Evolutionary conservation across 2,797 vertebrate genomes (phyloP), one percentile per base, ranked within the genome.

Genomic region (Gastrophryne carolinensis): DNA sequence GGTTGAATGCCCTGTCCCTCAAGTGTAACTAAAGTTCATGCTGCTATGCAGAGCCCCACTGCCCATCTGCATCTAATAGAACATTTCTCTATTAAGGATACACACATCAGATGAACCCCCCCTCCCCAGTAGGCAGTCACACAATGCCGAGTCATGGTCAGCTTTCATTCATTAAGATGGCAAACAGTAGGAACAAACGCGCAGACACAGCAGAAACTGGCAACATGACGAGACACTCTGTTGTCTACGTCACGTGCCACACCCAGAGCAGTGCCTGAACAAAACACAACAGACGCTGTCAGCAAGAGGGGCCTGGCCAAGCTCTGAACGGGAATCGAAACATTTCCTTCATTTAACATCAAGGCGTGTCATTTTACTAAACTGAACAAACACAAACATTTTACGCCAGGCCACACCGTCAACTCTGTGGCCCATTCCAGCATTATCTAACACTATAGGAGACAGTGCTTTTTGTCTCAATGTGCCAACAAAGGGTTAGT

Each of bases 161-260:
- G 39, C 39, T 1, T n/a, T n/a, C 3, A 44, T 7, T 44, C 3
- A 17, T 7, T 17, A 35, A n/a, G 5, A 7, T 15, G 39, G 15
- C 15, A 44, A 44, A 7, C 8, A 1, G 39, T 6, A n/a, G n/a
- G 5, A 44, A 44, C 39, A 44, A 15, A 41, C n/a, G 12, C 47
- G 61, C 30, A 35, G 47, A 4, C 11, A 1, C 63, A 66, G 63
- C 63, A 68, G 17, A 53, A 54, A 15, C 47, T 53, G 21, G 30
- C 17, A 71, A 60, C 56, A 61, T 50, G 41, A 72, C 41, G 2
- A 61, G 69, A 62, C 69, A 61, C n/a, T 23, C 17, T 6, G 68
- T 54, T 44, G 1, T 21, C 44, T 21, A 58, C 9, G 37, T 60
- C 54, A 60, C n/a, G 27, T 35, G 41, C 56, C 69, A 61, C 69